A percentile compares a stretch with the other conserved stretches of the same genome.
Conservation (phyloP, 1,140 invertebrate genomes). For the Megalopta genalis region DNA sequence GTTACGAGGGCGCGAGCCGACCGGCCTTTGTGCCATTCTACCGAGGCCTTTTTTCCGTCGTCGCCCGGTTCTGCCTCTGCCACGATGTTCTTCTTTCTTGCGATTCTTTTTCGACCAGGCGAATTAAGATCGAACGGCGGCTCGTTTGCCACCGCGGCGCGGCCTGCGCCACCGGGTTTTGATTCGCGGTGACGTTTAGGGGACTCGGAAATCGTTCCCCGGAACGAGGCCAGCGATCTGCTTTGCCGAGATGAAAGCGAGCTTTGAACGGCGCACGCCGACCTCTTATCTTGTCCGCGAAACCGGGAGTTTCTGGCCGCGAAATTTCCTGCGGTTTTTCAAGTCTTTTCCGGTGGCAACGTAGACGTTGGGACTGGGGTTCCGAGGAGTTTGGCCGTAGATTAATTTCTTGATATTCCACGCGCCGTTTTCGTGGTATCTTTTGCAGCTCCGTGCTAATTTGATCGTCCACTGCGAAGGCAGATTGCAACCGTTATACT, state of each 20-base stretch:
- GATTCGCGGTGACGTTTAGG: neutral
- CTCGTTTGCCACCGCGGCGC: neutral
- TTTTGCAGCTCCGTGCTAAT: too few species aligned
- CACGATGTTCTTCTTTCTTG: neutral
- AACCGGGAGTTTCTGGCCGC: too few species aligned
- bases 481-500: too few species aligned
- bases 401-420: too few species aligned
- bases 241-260: neutral
- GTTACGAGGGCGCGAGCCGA: conserved; percentile 43
- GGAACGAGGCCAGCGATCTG: neutral
- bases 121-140: conserved; percentile 25
- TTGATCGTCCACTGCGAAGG: too few species aligned
- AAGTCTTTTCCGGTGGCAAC: too few species aligned
- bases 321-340: neutral
- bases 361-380: too few species aligned
- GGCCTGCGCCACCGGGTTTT: neutral
- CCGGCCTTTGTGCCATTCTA: conserved; percentile 25
- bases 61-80: neutral
- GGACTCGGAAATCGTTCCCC: neutral
- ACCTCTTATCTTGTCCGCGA: too few species aligned
- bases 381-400: too few species aligned
- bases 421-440: too few species aligned
- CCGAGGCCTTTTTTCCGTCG: neutral
- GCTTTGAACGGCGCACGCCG: neutral
- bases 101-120: neutral